Evolutionary conservation across 2,113 vertebrate genomes (phyloP).

Genomic region (Hucho hucho): DNA sequence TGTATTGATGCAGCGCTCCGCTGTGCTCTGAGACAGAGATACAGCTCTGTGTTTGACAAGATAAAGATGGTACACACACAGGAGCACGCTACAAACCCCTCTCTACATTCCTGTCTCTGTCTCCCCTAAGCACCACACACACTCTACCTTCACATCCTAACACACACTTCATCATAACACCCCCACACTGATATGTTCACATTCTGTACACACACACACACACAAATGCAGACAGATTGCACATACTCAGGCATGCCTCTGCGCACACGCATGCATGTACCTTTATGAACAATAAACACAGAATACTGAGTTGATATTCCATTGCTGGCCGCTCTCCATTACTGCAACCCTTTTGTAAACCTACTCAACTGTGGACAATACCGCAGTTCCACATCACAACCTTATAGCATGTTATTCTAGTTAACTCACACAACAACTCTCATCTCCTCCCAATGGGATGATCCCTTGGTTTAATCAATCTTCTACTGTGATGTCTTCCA

Average conservation of each 20-base stretch:
- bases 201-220: too few species aligned
- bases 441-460: too few species aligned
- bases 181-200: too few species aligned
- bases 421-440: background rate
- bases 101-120: background rate
- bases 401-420: background rate
- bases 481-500: background rate
- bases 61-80: conserved; percentile 16
- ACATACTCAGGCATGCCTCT: background rate
- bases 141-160: background rate
- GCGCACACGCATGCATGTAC: background rate
- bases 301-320: conserved; percentile 22
- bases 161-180: background rate
- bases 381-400: background rate
- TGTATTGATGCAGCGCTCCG: background rate
- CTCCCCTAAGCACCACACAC: background rate
- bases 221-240: too few species aligned
- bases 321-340: conserved; percentile 5
- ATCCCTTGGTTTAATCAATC: too few species aligned
- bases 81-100: background rate
- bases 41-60: background rate
- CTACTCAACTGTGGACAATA: background rate
- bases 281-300: background rate
- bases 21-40: background rate
- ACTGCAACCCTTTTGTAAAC: background rate